Conservation (phyloP, 2,797 vertebrate species). For the Aeoliscus strigatus region DNA sequence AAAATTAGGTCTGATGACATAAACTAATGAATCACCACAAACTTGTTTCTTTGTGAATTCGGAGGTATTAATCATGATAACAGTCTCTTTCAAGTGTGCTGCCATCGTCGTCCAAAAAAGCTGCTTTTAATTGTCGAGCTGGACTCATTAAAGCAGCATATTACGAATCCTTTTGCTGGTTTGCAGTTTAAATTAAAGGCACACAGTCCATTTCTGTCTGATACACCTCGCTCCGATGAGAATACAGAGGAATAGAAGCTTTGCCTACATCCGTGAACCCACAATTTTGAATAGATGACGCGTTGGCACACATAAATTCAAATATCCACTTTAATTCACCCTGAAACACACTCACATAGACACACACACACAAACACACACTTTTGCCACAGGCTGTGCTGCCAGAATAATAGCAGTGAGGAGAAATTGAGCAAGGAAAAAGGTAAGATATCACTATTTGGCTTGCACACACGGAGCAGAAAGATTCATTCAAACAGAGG, state of each 20-base stretch:
- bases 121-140: constrained; percentile 13
- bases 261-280: constrained; percentile 1
- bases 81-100: constrained; percentile 19
- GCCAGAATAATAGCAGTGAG: constrained; percentile 18
- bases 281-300: constrained; percentile 1
- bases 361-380: no score
- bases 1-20: constrained; percentile 9
- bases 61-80: constrained; percentile 32
- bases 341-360: constrained; percentile 4
- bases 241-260: neutral
- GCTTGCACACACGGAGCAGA: constrained; percentile 33
- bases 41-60: no score
- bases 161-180: constrained; percentile 22
- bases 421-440: constrained; percentile 29
- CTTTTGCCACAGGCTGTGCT: constrained; percentile 8
- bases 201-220: constrained; percentile 7
- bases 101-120: constrained; percentile 23
- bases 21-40: constrained; percentile 29
- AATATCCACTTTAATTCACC: constrained; percentile 19
- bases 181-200: constrained; percentile 17
- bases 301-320: constrained; percentile 6
- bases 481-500: constrained; percentile 45
- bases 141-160: constrained; percentile 27
- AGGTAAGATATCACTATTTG: constrained; percentile 43
- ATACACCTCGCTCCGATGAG: constrained; percentile 20